Evolutionary conservation across 2,797 vertebrate species (phyloP), one percentile per base, ranked within the genome.

Genomic region (Syngnathus acus): DNA sequence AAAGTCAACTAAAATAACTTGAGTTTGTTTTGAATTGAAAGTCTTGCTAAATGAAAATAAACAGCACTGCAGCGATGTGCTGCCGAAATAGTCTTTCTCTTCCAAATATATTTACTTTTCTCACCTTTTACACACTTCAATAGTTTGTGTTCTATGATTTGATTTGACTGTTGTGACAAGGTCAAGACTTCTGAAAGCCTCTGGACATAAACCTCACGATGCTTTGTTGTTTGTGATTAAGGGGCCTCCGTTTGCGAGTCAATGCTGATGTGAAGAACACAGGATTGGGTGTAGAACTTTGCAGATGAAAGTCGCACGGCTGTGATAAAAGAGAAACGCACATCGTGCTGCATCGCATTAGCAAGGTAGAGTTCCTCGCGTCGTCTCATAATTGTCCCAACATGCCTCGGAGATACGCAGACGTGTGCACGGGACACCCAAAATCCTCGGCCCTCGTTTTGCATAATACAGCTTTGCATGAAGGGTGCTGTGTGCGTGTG

Each of bases 21-120:
- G 78, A 88, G 91, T 91, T 92, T 92, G 90, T 92, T 93, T 92
- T 92, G 86, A 91, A 89, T 91, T 92, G 88, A 92, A 93, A 90
- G 90, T 90, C 82, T 83, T 85, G 80, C 71, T 90, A 90, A 91
- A 91, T 92, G 89, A 91, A 92, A 91, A 92, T 92, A 92, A 92
- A 92, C 86, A 92, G 78, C 64, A n/a, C 75, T 77, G 81, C 81
- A 87, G 83, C 85, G 73, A 86, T 77, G 79, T 77, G 81, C 81
- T 67, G 67, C 75, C 21, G 26, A 54, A 79, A 75, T 72, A 62
- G 64, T 75, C 70, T 63, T 55, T 23, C 74, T 68, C 73, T 57
- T 51, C 61, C 71, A 74, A 79, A 83, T 74, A 73, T 86, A 74
- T 85, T 82, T 85, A 82, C 84, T 85, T 81, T 32, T 86, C 60